Conservation (phyloP, 2,888 invertebrate genomes). For the Drosophila borborema region DNA sequence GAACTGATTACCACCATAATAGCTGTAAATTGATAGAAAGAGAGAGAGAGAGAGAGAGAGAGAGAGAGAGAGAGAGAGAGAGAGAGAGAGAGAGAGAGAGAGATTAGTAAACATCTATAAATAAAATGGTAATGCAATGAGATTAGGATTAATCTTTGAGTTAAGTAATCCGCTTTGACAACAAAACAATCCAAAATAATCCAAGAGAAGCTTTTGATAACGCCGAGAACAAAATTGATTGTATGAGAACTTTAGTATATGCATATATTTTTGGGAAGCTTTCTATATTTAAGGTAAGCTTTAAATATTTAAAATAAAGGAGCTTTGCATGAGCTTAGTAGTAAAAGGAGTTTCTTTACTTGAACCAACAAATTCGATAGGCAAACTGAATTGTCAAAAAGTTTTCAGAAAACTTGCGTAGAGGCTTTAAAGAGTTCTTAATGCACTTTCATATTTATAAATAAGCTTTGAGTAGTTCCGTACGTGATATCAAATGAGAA, state of each 20-base stretch:
- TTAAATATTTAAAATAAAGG: background rate
- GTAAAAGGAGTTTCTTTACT: background rate
- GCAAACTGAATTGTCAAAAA: background rate
- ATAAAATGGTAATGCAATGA: background rate
- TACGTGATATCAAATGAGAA: too few species aligned
- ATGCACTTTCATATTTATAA: background rate
- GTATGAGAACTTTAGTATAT: background rate
- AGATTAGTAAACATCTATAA: background rate
- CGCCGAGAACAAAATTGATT: too few species aligned
- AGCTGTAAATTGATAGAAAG: constrained; percentile 87
- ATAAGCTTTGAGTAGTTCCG: background rate
- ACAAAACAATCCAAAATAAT: background rate
- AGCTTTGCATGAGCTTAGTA: background rate
- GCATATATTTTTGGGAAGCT: background rate
- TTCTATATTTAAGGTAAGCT: background rate
- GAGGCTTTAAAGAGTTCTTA: too few species aligned
- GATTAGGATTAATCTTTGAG: background rate
- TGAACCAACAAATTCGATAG: background rate
- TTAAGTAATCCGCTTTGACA: too few species aligned
- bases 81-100: background rate
- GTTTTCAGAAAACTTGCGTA: background rate
- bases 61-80: background rate
- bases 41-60: background rate
- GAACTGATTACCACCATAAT: constrained; percentile 98
- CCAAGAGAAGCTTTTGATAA: background rate